Evolutionary conservation across 2,888 invertebrate genomes (phyloP), one percentile per base, ranked within the genome.

Genomic region (Epiblema foenella): DNA sequence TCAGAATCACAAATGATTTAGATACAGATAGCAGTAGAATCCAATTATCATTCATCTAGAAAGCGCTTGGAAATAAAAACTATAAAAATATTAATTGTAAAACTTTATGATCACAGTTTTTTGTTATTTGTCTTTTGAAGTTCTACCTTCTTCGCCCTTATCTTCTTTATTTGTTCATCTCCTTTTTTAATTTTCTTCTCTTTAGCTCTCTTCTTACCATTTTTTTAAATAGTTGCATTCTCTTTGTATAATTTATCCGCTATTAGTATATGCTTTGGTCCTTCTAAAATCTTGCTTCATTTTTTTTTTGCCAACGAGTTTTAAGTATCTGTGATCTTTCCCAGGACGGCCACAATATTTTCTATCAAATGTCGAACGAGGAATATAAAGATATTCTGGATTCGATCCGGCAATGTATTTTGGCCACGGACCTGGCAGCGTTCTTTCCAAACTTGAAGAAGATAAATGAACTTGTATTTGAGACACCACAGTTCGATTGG

Each of bases 291-390:
- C 15, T 20, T 8, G 20, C 15, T 2, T 59, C 39, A n/a, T n/a
- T n/a, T 15, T 39, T 20, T 4, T 9, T 20, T 18, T 59, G n/a
- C 29, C 12, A 49, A 17, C 9, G 8, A 15, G 9, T 37, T 9
- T 29, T 9, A 33, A 15, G 12, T 29, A 12, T 24, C n/a, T 5
- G 62, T 63, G 57, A 64, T 72, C 68, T 75, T 79, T 87, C 90
- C 76, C 93, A 97, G 95, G 97, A 97, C 71, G 97, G 97, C 0
- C 97, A 97, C 87, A 98, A 98, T 81, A 97, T 98, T 71, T 97
- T 98, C 86, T 94, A 95, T 42, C 95, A 96, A 79, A 90, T 97
- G 46, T 94, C 95, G 5, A 95, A 95, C 69, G 93, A 94, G 29
- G 96, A 97, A 75, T 97, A 97, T 89, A 97, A 97, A 83, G 94